A percentile compares a stretch with the other conserved stretches of the same genome.
These are phyloP conservation scores for Nephrocerus scutellatus DNA, from an alignment of 2,888 invertebrate genomes.

Conservation along the genomic window DNA sequence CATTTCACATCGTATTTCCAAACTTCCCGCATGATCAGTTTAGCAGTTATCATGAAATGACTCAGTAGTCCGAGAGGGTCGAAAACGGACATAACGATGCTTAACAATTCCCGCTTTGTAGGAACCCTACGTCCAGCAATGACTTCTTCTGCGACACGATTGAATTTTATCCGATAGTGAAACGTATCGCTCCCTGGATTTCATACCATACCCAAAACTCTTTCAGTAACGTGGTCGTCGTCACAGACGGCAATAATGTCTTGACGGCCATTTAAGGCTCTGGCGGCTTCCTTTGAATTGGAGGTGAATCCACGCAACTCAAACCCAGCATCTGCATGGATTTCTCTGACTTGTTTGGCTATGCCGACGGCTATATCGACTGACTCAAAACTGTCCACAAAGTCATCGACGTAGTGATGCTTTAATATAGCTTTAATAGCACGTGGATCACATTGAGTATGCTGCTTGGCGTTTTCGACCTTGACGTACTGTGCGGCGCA, in stretches of 20 bases:
- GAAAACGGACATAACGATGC: conserved; percentile 5
- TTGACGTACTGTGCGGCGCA: conserved; percentile 20
- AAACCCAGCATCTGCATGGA: conserved; percentile 3
- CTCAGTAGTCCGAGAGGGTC: conserved; percentile 6
- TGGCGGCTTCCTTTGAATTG: conserved; percentile 4
- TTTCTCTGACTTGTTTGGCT: background rate
- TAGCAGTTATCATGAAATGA: background rate
- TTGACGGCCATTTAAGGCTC: background rate
- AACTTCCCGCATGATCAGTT: conserved; percentile 4
- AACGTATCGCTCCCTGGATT: background rate
- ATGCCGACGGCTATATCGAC: no score
- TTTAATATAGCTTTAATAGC: conserved; percentile 14
- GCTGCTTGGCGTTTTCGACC: conserved; percentile 9
- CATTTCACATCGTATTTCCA: conserved; percentile 4
- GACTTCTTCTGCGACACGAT: no score
- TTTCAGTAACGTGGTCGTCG: background rate
- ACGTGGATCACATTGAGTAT: conserved; percentile 7
- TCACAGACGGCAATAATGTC: background rate
- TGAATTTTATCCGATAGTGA: background rate
- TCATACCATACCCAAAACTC: conserved; percentile 3
- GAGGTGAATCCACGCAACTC: conserved; percentile 7
- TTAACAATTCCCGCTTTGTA: background rate
- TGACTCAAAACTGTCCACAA: conserved; percentile 1
- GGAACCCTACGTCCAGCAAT: no score
- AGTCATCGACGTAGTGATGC: conserved; percentile 19